Percentiles rank a stretch among this genome's conserved stretches.
Evolutionary conservation across 1,140 invertebrate species (phyloP).

Genomic region (Meteorus sp.): DNA sequence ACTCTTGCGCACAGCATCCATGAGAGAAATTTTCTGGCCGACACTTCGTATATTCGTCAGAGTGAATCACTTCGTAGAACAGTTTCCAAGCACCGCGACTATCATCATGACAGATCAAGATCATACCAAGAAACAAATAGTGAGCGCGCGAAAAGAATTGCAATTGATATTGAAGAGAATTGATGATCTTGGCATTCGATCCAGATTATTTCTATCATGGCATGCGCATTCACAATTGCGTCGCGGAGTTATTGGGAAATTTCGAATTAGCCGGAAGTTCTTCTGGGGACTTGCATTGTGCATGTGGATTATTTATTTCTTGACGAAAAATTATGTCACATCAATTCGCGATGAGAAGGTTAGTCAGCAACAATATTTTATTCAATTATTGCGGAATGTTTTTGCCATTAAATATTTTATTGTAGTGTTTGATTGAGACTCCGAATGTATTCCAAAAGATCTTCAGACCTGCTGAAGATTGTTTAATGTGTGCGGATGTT

Average conservation of each 20-base stretch:
- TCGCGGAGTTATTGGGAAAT: slow-evolving; percentile 15
- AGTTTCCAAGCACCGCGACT: slow-evolving; percentile 18
- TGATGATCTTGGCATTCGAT: slow-evolving; percentile 20
- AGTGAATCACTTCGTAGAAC: slow-evolving; percentile 29
- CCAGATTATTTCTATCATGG: slow-evolving; percentile 27
- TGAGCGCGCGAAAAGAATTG: slow-evolving; percentile 38
- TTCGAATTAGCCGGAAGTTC: slow-evolving; percentile 16
- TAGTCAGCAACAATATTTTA: slow-evolving; percentile 21
- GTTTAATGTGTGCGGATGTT: slow-evolving; percentile 71
- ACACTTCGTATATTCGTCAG: slow-evolving; percentile 30
- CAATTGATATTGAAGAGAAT: slow-evolving; percentile 33
- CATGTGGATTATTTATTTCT: slow-evolving; percentile 28
- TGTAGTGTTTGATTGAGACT: slow-evolving; percentile 65
- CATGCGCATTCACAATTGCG: slow-evolving; percentile 26
- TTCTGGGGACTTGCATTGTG: slow-evolving; percentile 31
- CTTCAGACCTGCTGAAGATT: slow-evolving; percentile 75
- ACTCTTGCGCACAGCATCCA: slow-evolving; percentile 40
- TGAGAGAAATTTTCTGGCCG: neutral
- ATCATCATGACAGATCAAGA: slow-evolving; percentile 35
- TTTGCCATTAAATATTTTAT: slow-evolving; percentile 27
- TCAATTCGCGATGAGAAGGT: slow-evolving; percentile 33
- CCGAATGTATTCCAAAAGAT: slow-evolving; percentile 63
- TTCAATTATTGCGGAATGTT: neutral
- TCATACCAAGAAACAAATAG: slow-evolving; percentile 26
- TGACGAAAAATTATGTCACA: slow-evolving; percentile 22